Evolutionary conservation across 2,888 invertebrate species (phyloP).

Genomic region (Oxytorus armatus): DNA sequence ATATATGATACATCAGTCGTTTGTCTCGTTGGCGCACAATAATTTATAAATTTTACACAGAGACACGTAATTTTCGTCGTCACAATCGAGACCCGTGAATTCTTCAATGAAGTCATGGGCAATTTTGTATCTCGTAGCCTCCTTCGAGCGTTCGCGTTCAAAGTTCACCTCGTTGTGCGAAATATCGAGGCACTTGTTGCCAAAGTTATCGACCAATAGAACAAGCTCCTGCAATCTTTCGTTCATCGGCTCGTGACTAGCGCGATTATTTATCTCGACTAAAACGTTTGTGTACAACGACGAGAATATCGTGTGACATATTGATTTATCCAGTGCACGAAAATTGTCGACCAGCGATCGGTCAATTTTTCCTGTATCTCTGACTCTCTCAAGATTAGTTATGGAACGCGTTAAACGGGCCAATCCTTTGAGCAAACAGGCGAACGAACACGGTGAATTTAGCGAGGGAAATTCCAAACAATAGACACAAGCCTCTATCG

Average conservation of each 20-base stretch:
- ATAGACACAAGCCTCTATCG: constrained; percentile 74
- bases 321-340: constrained; percentile 51
- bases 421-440: constrained; percentile 73
- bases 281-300: constrained; percentile 58
- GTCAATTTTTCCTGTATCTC: constrained; percentile 59
- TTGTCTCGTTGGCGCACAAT: constrained; percentile 14
- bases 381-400: constrained; percentile 41
- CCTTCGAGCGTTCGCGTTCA: constrained; percentile 6
- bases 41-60: constrained; percentile 45
- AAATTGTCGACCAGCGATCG: constrained; percentile 62
- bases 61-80: constrained; percentile 49
- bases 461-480: constrained; percentile 74
- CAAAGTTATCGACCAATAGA: constrained; percentile 64
- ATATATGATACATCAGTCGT: constrained; percentile 21
- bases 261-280: constrained; percentile 53
- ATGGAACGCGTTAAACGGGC: constrained; percentile 63
- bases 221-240: constrained; percentile 61
- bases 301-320: constrained; percentile 60
- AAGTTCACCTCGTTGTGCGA: constrained; percentile 13
- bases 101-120: constrained; percentile 64
- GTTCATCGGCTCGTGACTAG: constrained; percentile 12
- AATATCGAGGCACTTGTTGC: constrained; percentile 62
- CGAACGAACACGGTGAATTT: constrained; percentile 70
- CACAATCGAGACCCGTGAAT: constrained; percentile 37
- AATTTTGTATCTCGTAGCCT: constrained; percentile 37